Evolutionary conservation across 1,140 invertebrate genomes (phyloP), one percentile per base, ranked within the genome.

Genomic region (Drosophila chauvacae): DNA sequence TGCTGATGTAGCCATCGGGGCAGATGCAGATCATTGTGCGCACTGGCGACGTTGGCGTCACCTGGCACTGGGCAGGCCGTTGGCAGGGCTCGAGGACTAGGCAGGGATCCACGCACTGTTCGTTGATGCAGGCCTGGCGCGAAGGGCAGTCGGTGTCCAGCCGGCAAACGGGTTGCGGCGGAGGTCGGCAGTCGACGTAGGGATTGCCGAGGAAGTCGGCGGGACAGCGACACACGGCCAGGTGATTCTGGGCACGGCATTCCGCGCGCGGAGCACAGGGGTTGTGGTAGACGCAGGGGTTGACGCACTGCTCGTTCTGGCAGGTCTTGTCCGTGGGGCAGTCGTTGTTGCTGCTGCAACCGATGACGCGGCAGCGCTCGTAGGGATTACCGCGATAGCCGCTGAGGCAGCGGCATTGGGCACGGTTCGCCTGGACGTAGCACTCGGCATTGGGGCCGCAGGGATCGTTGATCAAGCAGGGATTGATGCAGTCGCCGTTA

Each of bases 11-110:
- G n/a, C 97, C 97, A 65, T 95, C 95, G 20, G 97, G 97, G 85
- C 97, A 98, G 0, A 96, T 94, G 81, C 97, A 98, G 13, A 97
- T 94, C 96, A 98, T 97, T 0, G 97, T 97, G 48, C 97, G 94
- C 2, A 98, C 95, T 0, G 97, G 97, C 20, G 95, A 91, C 3
- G 97, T 96, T 13, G 96, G 94, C 23, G 96, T 94, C 0, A 98
- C 97, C 92, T 96, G 94, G 91, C 97, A 98, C 45, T 95, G 94
- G 0, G 97, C 95, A 44, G 97, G 97, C 61, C 94, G 94, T 23
- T 94, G 94, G 86, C 97, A 98, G 1, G 97, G 97, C 74, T 96
- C 94, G 30, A 98, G 93, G 0, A 94, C 93, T 9, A 94, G 91
- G 77, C 97, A 98, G 4, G 97, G 97, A 92, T 98, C 95, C 64